Conservation (phyloP, 2,888 invertebrate genomes). For the Caprella mutica region DNA sequence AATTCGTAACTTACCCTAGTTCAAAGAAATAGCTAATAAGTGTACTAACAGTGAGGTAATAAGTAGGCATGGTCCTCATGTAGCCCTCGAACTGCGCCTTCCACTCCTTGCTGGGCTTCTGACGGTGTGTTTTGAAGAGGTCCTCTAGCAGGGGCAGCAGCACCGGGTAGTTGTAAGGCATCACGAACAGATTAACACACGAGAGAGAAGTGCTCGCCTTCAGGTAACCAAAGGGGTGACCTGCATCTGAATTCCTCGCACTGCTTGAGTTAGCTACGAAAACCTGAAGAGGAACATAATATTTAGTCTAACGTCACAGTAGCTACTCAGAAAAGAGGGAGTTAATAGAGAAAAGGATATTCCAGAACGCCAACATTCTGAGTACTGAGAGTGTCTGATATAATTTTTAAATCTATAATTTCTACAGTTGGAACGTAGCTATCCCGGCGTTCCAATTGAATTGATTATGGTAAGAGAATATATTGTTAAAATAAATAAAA, state of each 20-base stretch:
- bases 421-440: too few species aligned
- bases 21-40: too few species aligned
- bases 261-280: conserved; percentile 75
- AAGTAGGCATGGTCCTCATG: conserved; percentile 89
- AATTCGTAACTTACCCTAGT: too few species aligned
- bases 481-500: too few species aligned
- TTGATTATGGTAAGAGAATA: too few species aligned
- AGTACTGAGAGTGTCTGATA: too few species aligned
- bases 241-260: conserved; percentile 65
- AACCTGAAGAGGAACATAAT: conserved; percentile 49
- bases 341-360: too few species aligned
- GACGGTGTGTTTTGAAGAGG: conserved; percentile 78
- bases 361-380: too few species aligned
- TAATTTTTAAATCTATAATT: too few species aligned
- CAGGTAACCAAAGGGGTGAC: conserved; percentile 92
- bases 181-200: conserved; percentile 90
- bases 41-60: conserved; percentile 64
- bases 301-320: too few species aligned
- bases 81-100: conserved; percentile 85
- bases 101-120: conserved; percentile 88
- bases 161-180: conserved; percentile 98
- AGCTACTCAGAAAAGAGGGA: too few species aligned
- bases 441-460: too few species aligned
- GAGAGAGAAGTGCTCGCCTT: conserved; percentile 88
- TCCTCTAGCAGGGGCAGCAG: conserved; percentile 85